Percentiles rank a stretch among this genome's conserved stretches.
Evolutionary conservation across 2,113 vertebrate species (phyloP).

Genomic region (Leptocoma aspasia): DNA sequence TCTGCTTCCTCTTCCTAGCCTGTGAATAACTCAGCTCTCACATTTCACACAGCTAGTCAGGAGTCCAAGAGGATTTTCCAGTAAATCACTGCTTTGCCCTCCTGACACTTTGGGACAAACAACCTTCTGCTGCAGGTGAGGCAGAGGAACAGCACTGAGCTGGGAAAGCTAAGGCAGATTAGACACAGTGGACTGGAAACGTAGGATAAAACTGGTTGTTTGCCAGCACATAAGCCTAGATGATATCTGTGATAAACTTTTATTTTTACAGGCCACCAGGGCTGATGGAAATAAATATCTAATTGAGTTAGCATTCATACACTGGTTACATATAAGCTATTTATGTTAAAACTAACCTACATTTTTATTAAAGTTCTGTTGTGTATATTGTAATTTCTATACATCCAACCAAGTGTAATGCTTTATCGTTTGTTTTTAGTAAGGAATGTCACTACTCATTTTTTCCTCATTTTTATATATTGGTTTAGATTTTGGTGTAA

Average conservation of each 20-base stretch:
- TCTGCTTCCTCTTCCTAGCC: background rate
- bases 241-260: background rate
- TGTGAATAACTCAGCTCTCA: background rate
- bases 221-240: background rate
- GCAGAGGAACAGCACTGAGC: background rate
- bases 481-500: background rate
- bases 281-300: background rate
- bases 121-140: background rate
- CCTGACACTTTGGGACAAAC: background rate
- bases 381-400: background rate
- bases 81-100: background rate
- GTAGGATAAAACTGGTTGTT: background rate
- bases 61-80: background rate
- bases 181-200: background rate
- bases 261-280: background rate
- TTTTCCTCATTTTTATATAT: background rate
- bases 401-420: background rate
- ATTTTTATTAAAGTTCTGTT: background rate
- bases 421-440: rapidly evolving
- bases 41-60: background rate
- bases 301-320: background rate
- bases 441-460: background rate
- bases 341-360: background rate
- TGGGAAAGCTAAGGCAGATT: background rate
- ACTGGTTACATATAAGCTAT: background rate